Conservation (phyloP, 2,113 vertebrate species). For the Alethe diademata region DNA sequence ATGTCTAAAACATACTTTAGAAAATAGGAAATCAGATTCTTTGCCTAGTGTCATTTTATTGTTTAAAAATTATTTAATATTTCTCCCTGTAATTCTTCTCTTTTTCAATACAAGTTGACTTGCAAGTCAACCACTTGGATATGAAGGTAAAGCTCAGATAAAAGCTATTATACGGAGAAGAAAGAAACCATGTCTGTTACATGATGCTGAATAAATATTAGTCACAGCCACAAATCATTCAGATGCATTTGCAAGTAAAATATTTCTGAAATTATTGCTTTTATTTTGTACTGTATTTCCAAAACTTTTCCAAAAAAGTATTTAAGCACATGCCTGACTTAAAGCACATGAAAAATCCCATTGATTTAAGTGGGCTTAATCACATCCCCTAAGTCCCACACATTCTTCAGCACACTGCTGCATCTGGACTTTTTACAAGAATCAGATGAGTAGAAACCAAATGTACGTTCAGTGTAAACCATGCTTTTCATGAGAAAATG, state of each 20-base stretch:
- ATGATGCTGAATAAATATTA: conserved; percentile 29
- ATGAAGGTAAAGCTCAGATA: background rate
- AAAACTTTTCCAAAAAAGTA: background rate
- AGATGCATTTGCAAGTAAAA: conserved; percentile 16
- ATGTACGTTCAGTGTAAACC: background rate
- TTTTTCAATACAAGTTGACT: background rate
- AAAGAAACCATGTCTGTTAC: conserved; percentile 7
- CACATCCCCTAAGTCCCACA: background rate
- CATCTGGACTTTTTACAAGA: background rate
- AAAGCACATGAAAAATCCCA: background rate
- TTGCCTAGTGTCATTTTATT: background rate
- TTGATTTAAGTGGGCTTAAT: background rate
- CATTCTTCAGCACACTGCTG: background rate
- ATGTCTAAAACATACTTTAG: background rate
- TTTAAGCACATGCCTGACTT: background rate
- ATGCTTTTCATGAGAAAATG: background rate
- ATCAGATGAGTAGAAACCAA: background rate
- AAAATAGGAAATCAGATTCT: background rate
- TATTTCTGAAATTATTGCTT: conserved; percentile 33
- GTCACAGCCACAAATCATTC: conserved; percentile 15
- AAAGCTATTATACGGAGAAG: background rate
- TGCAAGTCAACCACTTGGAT: background rate
- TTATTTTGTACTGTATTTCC: conserved; percentile 1
- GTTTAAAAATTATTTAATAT: background rate
- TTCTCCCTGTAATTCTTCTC: background rate